phyloP scores from a whole-genome alignment of 2,888 invertebrate species.

The Phrixothrix hirtus region DNA sequence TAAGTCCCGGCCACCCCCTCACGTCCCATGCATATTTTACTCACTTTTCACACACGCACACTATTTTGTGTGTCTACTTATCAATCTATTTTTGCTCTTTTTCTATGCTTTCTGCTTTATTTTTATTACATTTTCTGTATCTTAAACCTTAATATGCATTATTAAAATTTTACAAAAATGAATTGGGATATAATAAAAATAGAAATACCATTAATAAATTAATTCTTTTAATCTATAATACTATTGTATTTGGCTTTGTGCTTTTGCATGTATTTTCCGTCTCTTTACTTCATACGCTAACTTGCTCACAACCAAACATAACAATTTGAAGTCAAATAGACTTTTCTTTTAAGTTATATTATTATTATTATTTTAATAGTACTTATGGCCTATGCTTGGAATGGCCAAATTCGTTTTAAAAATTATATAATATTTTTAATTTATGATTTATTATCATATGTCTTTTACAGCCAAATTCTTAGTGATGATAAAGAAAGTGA shows the following conservation, averaged over 20 bases:
- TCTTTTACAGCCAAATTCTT: constrained; percentile 66
- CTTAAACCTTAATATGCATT: too few relatives aligned
- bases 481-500: constrained; percentile 67
- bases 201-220: neutral
- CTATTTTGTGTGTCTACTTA: constrained; percentile 34
- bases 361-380: constrained; percentile 23
- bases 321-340: constrained; percentile 18
- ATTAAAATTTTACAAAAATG: too few relatives aligned
- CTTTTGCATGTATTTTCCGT: constrained; percentile 23
- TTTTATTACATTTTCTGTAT: constrained; percentile 18
- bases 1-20: constrained; percentile 67
- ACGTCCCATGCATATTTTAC: constrained; percentile 34
- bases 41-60: constrained; percentile 20
- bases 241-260: constrained; percentile 22
- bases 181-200: too few relatives aligned
- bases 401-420: constrained; percentile 33
- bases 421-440: constrained; percentile 1
- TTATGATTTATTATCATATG: constrained; percentile 11
- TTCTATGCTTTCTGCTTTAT: constrained; percentile 16
- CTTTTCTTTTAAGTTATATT: constrained; percentile 12
- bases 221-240: constrained; percentile 10
- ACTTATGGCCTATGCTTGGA: constrained; percentile 36
- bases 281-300: constrained; percentile 27
- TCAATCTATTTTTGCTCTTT: constrained; percentile 42
- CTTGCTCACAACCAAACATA: constrained; percentile 28